Evolutionary conservation across 2,113 vertebrate species (phyloP), one percentile per base, ranked within the genome.

Genomic region (Chloroceryle aenea): DNA sequence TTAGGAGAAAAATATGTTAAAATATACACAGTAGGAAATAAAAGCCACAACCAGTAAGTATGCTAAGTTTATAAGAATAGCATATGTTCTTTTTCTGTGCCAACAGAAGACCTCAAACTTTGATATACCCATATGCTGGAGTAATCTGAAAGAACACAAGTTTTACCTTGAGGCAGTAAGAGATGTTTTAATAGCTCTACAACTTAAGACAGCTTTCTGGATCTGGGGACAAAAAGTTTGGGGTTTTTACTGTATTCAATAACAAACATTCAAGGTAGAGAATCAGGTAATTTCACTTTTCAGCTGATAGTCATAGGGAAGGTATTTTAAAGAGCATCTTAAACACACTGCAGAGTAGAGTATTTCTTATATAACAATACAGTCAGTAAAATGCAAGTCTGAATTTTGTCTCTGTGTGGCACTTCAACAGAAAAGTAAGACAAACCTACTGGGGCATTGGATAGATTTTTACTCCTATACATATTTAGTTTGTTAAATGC

Each of bases 41-140:
- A 92, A 93, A 94, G 86, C 66, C 93, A 93, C 42, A 55, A 92
- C 16, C 43, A 89, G 83, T 29, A 93, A 95, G 86, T 52, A 78
- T 93, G 80, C 75, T 83, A 92, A 87, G 73, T 93, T 94, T 93
- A 64, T 92, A 94, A 95, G 93, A 97, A 95, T 92, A 96, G 92
- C 96, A 96, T 96, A 93, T 97, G 93, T 93, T 96, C 90, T 85
- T 92, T 58, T 81, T 38, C 90, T 82, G 84, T 96, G 95, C 96
- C 95, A 96, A 92, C 27, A 71, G 79, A 97, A 94, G 93, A 96
- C 93, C 95, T 97, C 86, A 95, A 90, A 88, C 88, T 97, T 93
- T 85, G 88, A 95, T 95, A 87, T 95, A 88, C 62, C 96, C 95
- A 95, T 96, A 97, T 97, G 96, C 83, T 76, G 55, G 80, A 95